phyloP scores from a whole-genome alignment of 2,113 vertebrate species.

The Halichoerus grypus region DNA sequence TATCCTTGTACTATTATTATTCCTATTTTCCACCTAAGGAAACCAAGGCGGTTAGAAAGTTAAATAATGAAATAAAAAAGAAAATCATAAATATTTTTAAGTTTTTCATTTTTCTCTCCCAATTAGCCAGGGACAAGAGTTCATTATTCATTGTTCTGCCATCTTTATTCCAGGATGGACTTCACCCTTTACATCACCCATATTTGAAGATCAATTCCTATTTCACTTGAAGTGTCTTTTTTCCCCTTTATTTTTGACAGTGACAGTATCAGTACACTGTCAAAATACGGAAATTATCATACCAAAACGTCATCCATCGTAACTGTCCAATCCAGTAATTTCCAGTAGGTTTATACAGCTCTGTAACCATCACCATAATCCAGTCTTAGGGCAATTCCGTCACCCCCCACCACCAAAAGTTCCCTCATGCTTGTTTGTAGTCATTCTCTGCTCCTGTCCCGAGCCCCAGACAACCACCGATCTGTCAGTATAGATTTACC shows the following conservation, averaged over 20 bases:
- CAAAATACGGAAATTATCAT: too few relatives aligned
- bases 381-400: neutral
- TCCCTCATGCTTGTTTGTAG: neutral
- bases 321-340: neutral
- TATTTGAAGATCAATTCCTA: neutral
- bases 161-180: neutral
- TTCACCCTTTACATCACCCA: neutral
- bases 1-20: neutral
- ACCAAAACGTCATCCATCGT: neutral
- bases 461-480: neutral
- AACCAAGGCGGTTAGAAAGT: neutral
- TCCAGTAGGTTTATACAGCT: neutral
- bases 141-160: neutral
- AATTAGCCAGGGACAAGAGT: neutral
- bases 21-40: neutral
- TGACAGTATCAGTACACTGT: too few relatives aligned
- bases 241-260: neutral
- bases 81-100: neutral
- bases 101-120: neutral
- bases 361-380: neutral
- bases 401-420: neutral
- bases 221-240: neutral
- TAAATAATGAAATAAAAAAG: neutral
- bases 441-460: neutral
- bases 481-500: neutral